Evolutionary conservation across 2,113 vertebrate genomes (phyloP).

Genomic region (Heterotis niloticus): DNA sequence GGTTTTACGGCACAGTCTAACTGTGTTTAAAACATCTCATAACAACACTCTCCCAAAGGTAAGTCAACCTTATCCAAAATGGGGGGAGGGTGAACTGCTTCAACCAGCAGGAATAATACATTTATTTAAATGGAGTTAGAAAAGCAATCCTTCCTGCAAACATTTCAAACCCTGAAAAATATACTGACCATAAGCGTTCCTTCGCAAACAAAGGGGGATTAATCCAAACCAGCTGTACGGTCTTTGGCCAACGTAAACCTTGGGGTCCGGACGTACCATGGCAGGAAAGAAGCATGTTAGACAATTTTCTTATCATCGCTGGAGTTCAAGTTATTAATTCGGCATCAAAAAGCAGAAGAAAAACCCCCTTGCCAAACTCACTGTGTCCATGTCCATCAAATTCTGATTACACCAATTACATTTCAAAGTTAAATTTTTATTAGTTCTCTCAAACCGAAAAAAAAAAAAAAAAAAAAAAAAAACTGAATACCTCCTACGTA

Average conservation of each 20-base stretch:
- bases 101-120: slow-evolving; percentile 26
- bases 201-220: slow-evolving; percentile 26
- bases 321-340: slow-evolving; percentile 30
- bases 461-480: slow-evolving; percentile 30
- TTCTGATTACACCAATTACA: slow-evolving; percentile 37
- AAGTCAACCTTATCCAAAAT: slow-evolving; percentile 16
- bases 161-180: slow-evolving; percentile 30
- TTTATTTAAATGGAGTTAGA: slow-evolving; percentile 31
- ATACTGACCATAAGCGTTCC: slow-evolving; percentile 14
- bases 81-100: neutral
- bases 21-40: slow-evolving; percentile 13
- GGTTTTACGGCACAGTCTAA: neutral
- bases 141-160: slow-evolving; percentile 32
- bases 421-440: slow-evolving; percentile 28
- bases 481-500: slow-evolving; percentile 32
- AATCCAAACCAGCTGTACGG: slow-evolving; percentile 19
- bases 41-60: slow-evolving; percentile 11
- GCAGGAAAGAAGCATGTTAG: slow-evolving; percentile 27
- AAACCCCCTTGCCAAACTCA: slow-evolving; percentile 1
- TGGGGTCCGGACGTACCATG: slow-evolving; percentile 20
- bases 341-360: neutral
- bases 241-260: slow-evolving; percentile 23
- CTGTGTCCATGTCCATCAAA: slow-evolving; percentile 13
- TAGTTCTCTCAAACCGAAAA: slow-evolving; percentile 28
- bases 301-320: slow-evolving; percentile 29